Base-by-base conservation (phyloP, 2,888 invertebrate genomes). In the Yponomeuta plumbellus region DNA sequence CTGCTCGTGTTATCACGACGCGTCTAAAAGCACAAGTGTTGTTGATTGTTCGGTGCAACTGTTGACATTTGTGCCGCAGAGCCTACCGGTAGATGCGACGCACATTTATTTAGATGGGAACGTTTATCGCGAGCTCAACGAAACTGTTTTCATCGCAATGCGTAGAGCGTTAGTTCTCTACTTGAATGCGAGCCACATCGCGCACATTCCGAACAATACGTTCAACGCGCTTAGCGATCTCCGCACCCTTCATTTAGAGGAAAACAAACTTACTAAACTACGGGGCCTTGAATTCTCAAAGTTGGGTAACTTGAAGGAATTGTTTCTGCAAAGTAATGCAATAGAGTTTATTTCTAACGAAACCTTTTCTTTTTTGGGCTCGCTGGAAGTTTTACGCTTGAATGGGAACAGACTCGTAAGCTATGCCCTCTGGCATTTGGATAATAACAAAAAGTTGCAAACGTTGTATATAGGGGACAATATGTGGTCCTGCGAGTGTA, bases 1-100 rank as follows among this genome's bases (percentile, higher is more conserved):
- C 79, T 98, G 98, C 92, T 95, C 96, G 73, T 98, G 98, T 85
- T 98, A 97, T 91, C 97, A 97, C 86, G 98, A 98, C 81, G 96
- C 97, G 76, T 94, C 96, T 56, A 98, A 97, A 95, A 95, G 95
- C 75, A 97, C 97, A 44, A 97, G 97, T 85, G 96, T 97, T 66
- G 97, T 97, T 67, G 97, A 97, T 85, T 98, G 97, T 86, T 96
- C 97, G 75, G 94, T 94, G 61, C 94, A 96, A 84, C 92, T 94
- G 85, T 93, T 96, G 77, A 92, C 92, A 71, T 93, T 94, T 74
- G 93, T 97, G 73, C 97, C 98, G 6, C 92, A 94, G 40, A 93
- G 95, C 70, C 94, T 98, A 76, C 98, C 98, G 11, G 95, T 96
- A 93, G 97, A 97, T 80, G 97, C 97, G 8, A 98, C 98, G 64